Conservation (phyloP, 2,888 invertebrate species). For the Polylopha cassiicola region DNA sequence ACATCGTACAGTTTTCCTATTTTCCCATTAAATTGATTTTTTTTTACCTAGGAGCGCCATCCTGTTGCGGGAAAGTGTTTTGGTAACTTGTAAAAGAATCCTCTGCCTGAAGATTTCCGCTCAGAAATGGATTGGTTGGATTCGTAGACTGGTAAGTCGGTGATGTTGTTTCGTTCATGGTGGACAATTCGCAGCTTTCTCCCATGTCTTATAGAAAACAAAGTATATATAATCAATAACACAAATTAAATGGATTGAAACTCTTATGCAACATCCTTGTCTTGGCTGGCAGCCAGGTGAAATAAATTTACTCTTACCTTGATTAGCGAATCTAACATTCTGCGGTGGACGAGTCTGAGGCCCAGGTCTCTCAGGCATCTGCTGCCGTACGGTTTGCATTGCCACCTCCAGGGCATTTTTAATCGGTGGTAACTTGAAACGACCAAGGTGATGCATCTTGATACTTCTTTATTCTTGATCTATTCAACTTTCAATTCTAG, state of each 20-base stretch:
- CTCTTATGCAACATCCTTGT: too few species aligned
- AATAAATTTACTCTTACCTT: slow-evolving; percentile 48
- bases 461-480: slow-evolving; percentile 14
- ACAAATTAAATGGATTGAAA: not conserved
- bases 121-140: slow-evolving; percentile 73
- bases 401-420: slow-evolving; percentile 88
- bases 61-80: slow-evolving; percentile 68
- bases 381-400: slow-evolving; percentile 87
- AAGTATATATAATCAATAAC: not conserved
- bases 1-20: not conserved
- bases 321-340: slow-evolving; percentile 73
- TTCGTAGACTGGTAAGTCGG: slow-evolving; percentile 75
- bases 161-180: slow-evolving; percentile 72
- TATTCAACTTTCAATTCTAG: slow-evolving; percentile 9
- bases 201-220: slow-evolving; percentile 44
- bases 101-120: slow-evolving; percentile 69
- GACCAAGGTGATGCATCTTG: slow-evolving; percentile 67
- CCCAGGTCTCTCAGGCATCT: slow-evolving; percentile 82
- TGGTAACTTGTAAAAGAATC: slow-evolving; percentile 76
- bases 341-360: slow-evolving; percentile 70
- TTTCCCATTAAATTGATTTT: not conserved
- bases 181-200: slow-evolving; percentile 79
- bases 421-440: slow-evolving; percentile 83
- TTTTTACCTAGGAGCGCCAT: slow-evolving; percentile 63
- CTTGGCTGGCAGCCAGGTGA: too few species aligned